These are phyloP conservation scores for Lottia scabra DNA, from an alignment of 2,888 invertebrate species.

Conservation along the genomic window DNA sequence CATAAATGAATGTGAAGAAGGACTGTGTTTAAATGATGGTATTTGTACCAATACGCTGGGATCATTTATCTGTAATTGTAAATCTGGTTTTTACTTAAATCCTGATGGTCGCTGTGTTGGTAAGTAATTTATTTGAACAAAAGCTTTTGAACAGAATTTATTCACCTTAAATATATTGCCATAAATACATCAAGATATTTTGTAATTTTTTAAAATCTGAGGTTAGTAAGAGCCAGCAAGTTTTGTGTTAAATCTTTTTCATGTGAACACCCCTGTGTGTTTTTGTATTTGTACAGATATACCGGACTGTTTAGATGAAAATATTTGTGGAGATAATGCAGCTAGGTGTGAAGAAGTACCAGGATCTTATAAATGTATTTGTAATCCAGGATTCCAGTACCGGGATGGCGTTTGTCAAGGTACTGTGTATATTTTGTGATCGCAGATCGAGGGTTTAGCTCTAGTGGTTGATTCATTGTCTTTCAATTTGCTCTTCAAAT, in stretches of 20 bases:
- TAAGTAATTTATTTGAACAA: no score
- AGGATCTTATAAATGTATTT: constrained; percentile 29
- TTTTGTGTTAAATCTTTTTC: no score
- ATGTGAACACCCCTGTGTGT: neutral
- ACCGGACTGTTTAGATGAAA: constrained; percentile 31
- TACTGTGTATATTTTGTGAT: constrained; percentile 5
- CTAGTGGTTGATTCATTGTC: neutral
- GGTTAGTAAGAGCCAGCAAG: no score
- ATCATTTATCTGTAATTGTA: constrained; percentile 31
- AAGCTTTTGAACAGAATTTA: no score
- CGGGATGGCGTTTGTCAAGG: constrained; percentile 24
- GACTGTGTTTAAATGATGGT: constrained; percentile 29
- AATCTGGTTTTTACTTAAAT: constrained; percentile 26
- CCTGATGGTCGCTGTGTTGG: constrained; percentile 29
- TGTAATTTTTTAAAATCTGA: no score
- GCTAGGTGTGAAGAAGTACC: constrained; percentile 28
- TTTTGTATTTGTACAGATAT: constrained; percentile 21
- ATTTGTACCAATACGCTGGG: constrained; percentile 34
- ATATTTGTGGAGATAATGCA: constrained; percentile 20
- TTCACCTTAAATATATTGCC: no score
- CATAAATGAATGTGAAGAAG: constrained; percentile 34
- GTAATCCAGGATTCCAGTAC: constrained; percentile 28
- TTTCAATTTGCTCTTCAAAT: no score
- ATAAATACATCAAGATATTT: no score
- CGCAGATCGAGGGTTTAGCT: neutral